Evolutionary conservation across 2,113 vertebrate genomes (phyloP).

Genomic region (human (Homo sapiens)): DNA sequence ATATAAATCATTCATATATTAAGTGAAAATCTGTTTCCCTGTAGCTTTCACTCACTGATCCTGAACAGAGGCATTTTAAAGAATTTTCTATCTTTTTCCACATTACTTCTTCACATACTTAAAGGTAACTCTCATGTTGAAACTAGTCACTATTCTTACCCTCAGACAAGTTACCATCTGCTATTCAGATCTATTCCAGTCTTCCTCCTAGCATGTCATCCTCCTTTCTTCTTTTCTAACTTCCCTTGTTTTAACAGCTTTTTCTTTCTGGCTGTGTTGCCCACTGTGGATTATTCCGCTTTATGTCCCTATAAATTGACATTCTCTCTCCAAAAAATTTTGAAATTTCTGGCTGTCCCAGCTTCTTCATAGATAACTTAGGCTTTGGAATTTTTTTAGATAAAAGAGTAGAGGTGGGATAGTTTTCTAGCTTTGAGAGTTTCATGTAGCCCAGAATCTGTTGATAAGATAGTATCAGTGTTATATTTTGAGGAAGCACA

Average conservation of each 20-base stretch:
- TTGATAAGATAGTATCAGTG: not conserved
- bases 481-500: not conserved
- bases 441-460: not conserved
- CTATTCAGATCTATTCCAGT: not conserved
- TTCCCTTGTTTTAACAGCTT: not conserved
- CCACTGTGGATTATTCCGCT: not conserved
- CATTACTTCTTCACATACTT: not conserved
- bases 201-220: not conserved
- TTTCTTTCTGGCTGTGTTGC: not conserved
- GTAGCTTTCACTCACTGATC: not conserved
- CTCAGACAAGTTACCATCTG: not conserved
- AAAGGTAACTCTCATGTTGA: not conserved
- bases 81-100: not conserved
- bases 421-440: not conserved
- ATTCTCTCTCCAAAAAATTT: constrained; percentile 19
- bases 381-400: not conserved
- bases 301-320: not conserved
- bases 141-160: not conserved
- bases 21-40: not conserved
- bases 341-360: constrained; percentile 25
- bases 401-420: not conserved
- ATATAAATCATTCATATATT: not conserved
- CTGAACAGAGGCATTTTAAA: not conserved
- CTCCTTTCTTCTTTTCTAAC: not conserved
- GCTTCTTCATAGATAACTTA: not conserved